Evolutionary conservation across 2,113 vertebrate species (phyloP), one percentile per base, ranked within the genome.

Genomic region (Merops nubicus): DNA sequence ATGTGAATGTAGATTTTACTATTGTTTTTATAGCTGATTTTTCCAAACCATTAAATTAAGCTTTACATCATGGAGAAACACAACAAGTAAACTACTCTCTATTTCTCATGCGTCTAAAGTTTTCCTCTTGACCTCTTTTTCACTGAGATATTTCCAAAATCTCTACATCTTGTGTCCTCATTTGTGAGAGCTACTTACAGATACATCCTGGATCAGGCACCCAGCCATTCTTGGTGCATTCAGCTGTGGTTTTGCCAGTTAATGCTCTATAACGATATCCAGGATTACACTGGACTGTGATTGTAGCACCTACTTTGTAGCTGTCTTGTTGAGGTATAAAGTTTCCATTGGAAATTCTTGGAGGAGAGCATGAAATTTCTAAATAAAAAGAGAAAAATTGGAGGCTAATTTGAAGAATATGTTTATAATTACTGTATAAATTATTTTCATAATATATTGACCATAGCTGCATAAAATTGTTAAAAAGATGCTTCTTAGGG

Each of bases 191-290:
- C 6, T 90, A 97, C 98, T 97, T 97, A 98, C 97, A n/a, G 18
- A 53, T 14, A 74, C 98, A 98, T 19, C 17, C 67, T 29, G 98
- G 97, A 5, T 36, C 5, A 59, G 98, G 98, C 9, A 45, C 2
- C 98, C 98, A 98, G 63, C 97, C 97, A 8, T 7, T 29, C 8
- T 1, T 63, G 7, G 96, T 98, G 73, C 98, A 98, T 29, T 22
- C 63, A 34, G 90, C 29, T 5, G 3, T 91, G 11, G 0, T 85
- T 63, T 16, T 31, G 31, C 34, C 95, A 26, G 6, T 60, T 0
- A 2, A 1, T 3, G 6, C 4, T 40, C 42, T 29, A 43, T 96
- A 95, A 47, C 13, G 13, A 64, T 87, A 98, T 7, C 94, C 96
- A 13, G 1, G 0, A 23, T 83, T 54, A 93, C 98, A 98, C 3